Percentiles rank a stretch among this genome's conserved stretches.
phyloP scores from a whole-genome alignment of 2,113 vertebrate genomes.

The Oreochromis tanganicae region DNA sequence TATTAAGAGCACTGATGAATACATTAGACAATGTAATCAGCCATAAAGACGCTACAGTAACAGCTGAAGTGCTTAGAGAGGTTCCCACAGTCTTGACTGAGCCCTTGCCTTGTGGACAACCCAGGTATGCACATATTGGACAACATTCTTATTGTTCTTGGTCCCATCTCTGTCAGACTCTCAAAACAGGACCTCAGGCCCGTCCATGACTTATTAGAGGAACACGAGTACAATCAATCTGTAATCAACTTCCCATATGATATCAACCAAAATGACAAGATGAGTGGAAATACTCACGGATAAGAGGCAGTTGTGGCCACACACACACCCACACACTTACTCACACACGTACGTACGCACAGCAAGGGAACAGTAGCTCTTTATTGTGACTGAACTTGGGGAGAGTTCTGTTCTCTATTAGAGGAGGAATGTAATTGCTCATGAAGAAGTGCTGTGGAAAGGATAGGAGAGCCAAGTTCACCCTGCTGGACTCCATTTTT shows the following conservation, averaged over 20 bases:
- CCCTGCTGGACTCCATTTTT: constrained; percentile 3
- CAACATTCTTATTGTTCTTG: constrained; percentile 41
- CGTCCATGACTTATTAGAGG: constrained; percentile 17
- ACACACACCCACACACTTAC: not conserved
- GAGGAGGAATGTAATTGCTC: constrained; percentile 65
- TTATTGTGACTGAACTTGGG: constrained; percentile 43
- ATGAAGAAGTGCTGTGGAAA: constrained; percentile 49
- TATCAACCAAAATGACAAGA: constrained; percentile 52
- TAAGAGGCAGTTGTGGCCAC: constrained; percentile 40
- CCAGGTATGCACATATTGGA: not conserved
- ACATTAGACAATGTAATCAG: not conserved
- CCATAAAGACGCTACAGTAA: not conserved
- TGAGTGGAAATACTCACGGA: constrained; percentile 50
- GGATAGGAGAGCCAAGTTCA: constrained; percentile 48
- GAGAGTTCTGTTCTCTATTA: constrained; percentile 65
- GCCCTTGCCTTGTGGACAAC: not conserved
- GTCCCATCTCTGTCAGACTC: constrained; percentile 1
- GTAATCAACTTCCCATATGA: constrained; percentile 63
- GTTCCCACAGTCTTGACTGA: not conserved
- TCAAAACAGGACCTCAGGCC: constrained; percentile 39
- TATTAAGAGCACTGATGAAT: not conserved
- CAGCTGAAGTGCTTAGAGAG: not conserved
- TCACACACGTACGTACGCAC: not conserved
- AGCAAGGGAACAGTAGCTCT: constrained; percentile 64
- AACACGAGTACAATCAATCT: constrained; percentile 57